Base-by-base conservation (phyloP, 1,140 invertebrate species). In the Drosophila chauvacae region DNA sequence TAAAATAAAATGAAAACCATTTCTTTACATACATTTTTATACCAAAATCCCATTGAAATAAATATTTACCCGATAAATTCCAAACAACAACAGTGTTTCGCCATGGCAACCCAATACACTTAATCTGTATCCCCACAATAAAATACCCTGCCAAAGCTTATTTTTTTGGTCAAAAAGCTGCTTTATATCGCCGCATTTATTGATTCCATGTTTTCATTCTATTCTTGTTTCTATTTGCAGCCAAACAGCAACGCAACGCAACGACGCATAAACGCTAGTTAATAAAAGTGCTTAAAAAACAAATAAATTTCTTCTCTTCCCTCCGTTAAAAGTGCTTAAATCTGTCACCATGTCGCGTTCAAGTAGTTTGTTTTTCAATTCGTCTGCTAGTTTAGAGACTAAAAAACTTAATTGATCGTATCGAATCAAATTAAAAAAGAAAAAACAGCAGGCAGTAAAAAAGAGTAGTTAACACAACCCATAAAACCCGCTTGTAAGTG, bases 361-460 rank as follows among this genome's bases (percentile, higher is more conserved):
- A 78, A 92, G 91, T 90, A 91, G 73, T 80, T 91, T 81, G 63
- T 83, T 75, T 65, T 83, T 66, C 55, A 75, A 80, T 79, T 80
- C 48, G 50, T 60, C 58, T 53, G 81, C 68, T 51, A 88, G 71
- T 80, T 90, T 90, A 92, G 76, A 92, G 91, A 92, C 91, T 92
- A 92, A 86, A 86, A 84, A 91, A 83, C 85, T 90, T 83, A 90
- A 90, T 86, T 91, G 75, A 74, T 87, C 58, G 30, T 28, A 47
- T 57, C 48, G 20, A 42, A 18, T 30, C 58, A 45, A 33, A 50
- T 45, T 18, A 28, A 42, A 23, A 41, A n/a, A 7, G 20, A 3
- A 13, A 62, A 63, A 53, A n/a, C 26, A 73, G 41, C 47, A 26
- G n/a, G 11, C 13, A 53, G 26, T 23, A 41, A 53, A 28, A 63